Conservation (phyloP, 2,797 vertebrate genomes). For the Todus mexicanus region DNA sequence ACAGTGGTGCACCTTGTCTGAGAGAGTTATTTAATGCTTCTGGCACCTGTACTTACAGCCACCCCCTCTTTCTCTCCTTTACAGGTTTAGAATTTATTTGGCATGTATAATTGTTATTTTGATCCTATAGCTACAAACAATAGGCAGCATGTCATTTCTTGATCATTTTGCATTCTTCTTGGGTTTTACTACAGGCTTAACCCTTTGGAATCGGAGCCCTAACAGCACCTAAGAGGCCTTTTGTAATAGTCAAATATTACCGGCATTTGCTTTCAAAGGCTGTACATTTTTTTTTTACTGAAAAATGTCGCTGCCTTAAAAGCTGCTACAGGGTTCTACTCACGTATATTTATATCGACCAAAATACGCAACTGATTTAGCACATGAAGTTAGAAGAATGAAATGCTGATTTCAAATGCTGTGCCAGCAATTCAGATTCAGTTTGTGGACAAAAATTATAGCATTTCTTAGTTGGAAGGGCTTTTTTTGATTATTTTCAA, state of each 20-base stretch:
- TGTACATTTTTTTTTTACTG: background rate
- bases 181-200: conserved; percentile 67
- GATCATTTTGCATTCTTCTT: conserved; percentile 73
- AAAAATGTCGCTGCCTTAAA: background rate
- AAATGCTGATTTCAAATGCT: background rate
- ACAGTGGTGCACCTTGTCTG: conserved; percentile 82
- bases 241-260: background rate
- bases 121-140: conserved; percentile 79
- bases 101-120: conserved; percentile 82
- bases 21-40: conserved; percentile 80
- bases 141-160: conserved; percentile 77
- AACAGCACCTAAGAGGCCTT: background rate
- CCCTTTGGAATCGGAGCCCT: conserved; percentile 43
- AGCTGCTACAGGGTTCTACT: background rate
- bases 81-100: conserved; percentile 82
- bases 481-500: background rate
- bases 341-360: background rate
- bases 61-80: conserved; percentile 70
- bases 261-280: background rate
- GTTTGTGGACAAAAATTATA: background rate
- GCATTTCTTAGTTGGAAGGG: background rate
- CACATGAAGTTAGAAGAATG: background rate
- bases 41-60: conserved; percentile 79
- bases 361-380: background rate
- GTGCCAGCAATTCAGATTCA: background rate